Evolutionary conservation across 2,888 invertebrate species (phyloP), one percentile per base, ranked within the genome.

Genomic region (Ceramica pisi): DNA sequence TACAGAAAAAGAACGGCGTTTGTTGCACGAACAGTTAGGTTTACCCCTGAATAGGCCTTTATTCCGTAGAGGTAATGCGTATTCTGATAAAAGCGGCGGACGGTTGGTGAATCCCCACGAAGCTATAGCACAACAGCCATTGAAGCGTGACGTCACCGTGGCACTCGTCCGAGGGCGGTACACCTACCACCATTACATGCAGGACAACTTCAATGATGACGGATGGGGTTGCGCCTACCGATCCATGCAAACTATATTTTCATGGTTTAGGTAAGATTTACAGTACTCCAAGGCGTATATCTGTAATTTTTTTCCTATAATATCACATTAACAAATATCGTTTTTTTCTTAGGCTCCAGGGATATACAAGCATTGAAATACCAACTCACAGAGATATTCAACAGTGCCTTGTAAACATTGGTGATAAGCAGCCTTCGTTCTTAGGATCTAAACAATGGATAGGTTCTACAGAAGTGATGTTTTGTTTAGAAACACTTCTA

Each of bases 171-270:
- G 97, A 79, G 99, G 99, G 1, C 96, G 97, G 79, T 99, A 99
- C 90, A 96, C 97, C 23, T 99, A 99, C 93, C 98, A 99, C 91
- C 99, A 99, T 93, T 99, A 99, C 92, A 98, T 99, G 97, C 99
- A 99, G 92, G 98, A 99, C 89, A 97, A 97, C 83, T 97, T 99
- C 91, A 98, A 99, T 92, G 99, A 99, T 89, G 98, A 98, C 91
- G 99, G 99, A n/a, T 99, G 99, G 99, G 99, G 99, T 7, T 99
- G 99, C 95, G 99, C 99, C 0, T 99, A 99, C 91, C 97, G 99
- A 75, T 99, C 99, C 0, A 96, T 99, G 88, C 99, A 99, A 95
- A 99, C 99, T 0, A 97, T 99, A 79, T 97, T 98, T 81, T 99
- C 99, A 0, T 99, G 99, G 99, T 99, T 98, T 90, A 97, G 97